Base-by-base conservation (phyloP, 2,888 invertebrate genomes). In the Brachyptera putata region DNA sequence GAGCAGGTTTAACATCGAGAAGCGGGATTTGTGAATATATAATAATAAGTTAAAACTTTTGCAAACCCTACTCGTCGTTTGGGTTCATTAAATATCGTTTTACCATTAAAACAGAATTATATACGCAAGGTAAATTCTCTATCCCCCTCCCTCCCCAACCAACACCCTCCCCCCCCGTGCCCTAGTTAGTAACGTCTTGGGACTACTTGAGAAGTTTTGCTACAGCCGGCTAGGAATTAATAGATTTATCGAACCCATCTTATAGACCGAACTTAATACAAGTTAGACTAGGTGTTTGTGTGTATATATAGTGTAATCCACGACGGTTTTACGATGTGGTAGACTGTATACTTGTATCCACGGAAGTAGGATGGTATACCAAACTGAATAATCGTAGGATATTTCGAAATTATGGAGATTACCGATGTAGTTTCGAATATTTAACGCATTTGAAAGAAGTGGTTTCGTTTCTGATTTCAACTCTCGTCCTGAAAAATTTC, bases 61-160 rank as follows among this genome's bases (percentile, higher is more conserved):
- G 4, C n/a, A 34, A 5, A 5, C 30, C 5, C 43, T 16, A 30
- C 7, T 11, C 11, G 3, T 16, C 43, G 43, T 43, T 43, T 18
- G 21, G 43, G 43, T 11, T 43, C 43, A 21, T 43, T 43, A 43
- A 43, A 43, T 43, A 43, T 43, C 43, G 43, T 21, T 43, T 43
- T 18, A 16, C 43, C 43, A 43, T 43, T 43, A 43, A 43, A 43
- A 43, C n/a, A 39, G 16, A 16, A 21, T 43, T 16, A 16, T 18
- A 43, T 43, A 18, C n/a, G 43, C 16, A 5, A 4, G 21, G 43
- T 3, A 43, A 43, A 43, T 4, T 43, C 43, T 5, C 30, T 7
- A 7, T 7, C 11, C 11, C 30, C 30, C 30, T 11, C 11, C 30
- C 11, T 30, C 7, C 7, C 11, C 30, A 7, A 5, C 30, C 7